Percentiles rank a stretch among this genome's conserved stretches.
Conservation (phyloP, 2,888 invertebrate species). For the Choreutis nemorana region DNA sequence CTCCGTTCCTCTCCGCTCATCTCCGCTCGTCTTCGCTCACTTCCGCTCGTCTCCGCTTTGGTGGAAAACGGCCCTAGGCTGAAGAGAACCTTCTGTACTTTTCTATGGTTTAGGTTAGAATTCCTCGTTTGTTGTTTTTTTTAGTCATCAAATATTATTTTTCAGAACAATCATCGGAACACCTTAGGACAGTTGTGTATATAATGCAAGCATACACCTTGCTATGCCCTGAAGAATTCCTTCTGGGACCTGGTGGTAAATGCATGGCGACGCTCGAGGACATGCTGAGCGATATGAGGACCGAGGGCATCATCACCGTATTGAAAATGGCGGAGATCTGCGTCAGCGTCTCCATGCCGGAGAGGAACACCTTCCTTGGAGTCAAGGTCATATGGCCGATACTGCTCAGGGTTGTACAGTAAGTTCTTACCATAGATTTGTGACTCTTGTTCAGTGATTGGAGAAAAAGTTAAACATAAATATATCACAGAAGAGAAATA, state of each 20-base stretch:
- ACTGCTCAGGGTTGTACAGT: slow-evolving; percentile 45
- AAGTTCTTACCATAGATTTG: slow-evolving; percentile 16
- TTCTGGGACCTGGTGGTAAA: slow-evolving; percentile 73
- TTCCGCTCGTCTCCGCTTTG: too few species aligned
- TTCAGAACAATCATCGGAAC: slow-evolving; percentile 83
- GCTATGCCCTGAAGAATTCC: slow-evolving; percentile 79
- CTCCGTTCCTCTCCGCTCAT: too few species aligned
- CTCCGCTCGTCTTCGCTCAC: too few species aligned
- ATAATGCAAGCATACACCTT: slow-evolving; percentile 86
- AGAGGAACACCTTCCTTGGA: slow-evolving; percentile 77
- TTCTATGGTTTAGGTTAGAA: too few species aligned
- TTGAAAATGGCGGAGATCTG: slow-evolving; percentile 72
- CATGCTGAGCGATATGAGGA: slow-evolving; percentile 78
- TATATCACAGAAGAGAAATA: too few species aligned
- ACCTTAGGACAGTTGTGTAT: slow-evolving; percentile 78
- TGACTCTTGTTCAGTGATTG: too few species aligned
- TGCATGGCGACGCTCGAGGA: slow-evolving; percentile 76
- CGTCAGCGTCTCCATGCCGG: slow-evolving; percentile 74
- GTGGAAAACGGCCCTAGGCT: too few species aligned
- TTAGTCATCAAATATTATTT: slow-evolving; percentile 9
- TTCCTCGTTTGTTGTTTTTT: too few species aligned
- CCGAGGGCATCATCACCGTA: slow-evolving; percentile 67
- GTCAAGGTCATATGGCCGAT: slow-evolving; percentile 59
- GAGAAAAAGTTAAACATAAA: too few species aligned
- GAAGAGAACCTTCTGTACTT: too few species aligned